Evolutionary conservation across 2,888 invertebrate genomes (phyloP).

Genomic region (Mantis religiosa): DNA sequence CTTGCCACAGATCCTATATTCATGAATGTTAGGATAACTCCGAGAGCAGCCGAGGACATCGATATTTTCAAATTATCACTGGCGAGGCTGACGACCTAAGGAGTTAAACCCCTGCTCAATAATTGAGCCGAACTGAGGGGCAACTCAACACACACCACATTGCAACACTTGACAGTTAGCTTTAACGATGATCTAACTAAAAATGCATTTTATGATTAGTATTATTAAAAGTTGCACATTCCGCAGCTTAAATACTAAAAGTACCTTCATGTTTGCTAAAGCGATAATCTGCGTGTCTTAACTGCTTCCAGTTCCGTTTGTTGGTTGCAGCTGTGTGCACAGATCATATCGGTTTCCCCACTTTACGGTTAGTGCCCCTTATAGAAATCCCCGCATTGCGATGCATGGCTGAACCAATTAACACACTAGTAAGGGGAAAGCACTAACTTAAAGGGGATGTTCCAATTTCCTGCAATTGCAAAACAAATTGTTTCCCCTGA

Average conservation of each 20-base stretch:
- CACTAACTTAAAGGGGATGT: not conserved
- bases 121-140: no score
- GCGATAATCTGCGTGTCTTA: not conserved
- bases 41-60: no score
- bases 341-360: not conserved
- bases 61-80: no score
- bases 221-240: no score
- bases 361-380: not conserved
- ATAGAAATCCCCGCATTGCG: not conserved
- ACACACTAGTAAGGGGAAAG: not conserved
- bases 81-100: no score
- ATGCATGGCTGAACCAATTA: slow-evolving; percentile 13
- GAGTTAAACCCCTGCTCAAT: no score
- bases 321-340: not conserved
- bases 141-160: no score
- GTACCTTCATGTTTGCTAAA: not conserved
- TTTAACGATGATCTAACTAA: not conserved
- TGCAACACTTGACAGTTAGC: not conserved
- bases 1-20: no score
- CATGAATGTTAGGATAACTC: no score
- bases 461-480: not conserved
- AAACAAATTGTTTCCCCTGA: not conserved
- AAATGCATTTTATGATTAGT: not conserved
- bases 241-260: not conserved
- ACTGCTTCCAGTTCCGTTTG: not conserved